Evolutionary conservation across 2,888 invertebrate species (phyloP), one percentile per base, ranked within the genome.

Genomic region (Diaphora mendica): DNA sequence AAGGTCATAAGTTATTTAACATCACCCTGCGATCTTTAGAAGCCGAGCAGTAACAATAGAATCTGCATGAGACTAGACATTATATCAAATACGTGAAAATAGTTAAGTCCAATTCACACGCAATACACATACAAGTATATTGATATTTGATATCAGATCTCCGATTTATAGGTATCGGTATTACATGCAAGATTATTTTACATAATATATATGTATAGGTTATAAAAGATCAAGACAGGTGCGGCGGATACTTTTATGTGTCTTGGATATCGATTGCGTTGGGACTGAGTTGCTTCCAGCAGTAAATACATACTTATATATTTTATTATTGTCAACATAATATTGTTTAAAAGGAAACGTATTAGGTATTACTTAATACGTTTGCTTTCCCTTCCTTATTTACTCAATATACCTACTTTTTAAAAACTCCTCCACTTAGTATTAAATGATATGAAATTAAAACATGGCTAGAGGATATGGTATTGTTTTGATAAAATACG

Each of bases 121-220:
- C 82, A 74, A 83, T 20, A 73, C 20, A 68, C 55, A 35, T 7
- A 7, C 4, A 48, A 66, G 86, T 85, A 83, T 71, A 66, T 23
- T 8, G 92, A 86, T 74, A 93, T 77, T 35, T 48, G 91, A 93
- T 87, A 90, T 77, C 72, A 7, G 64, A 79, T 85, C 84, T 91
- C 89, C 89, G 83, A 91, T 91, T 90, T 86, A 91, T 90, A 91
- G 89, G 92, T 93, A 90, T 91, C 83, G 89, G 89, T 90, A 92
- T 94, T 94, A 94, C 92, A 93, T 93, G 92, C 85, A 81, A 85
- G 90, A 93, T 94, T 92, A 85, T 84, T 90, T 94, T 94, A 93
- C 94, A 91, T 81, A 81, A 79, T 79, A 39, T n/a, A 71, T 80
- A 76, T 79, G 70, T 78, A 76, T 55, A 72, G 48, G 72, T 75